Percentiles rank a stretch among this genome's conserved stretches.
Conservation (phyloP, 2,113 vertebrate species). For the Grantiella picta region DNA sequence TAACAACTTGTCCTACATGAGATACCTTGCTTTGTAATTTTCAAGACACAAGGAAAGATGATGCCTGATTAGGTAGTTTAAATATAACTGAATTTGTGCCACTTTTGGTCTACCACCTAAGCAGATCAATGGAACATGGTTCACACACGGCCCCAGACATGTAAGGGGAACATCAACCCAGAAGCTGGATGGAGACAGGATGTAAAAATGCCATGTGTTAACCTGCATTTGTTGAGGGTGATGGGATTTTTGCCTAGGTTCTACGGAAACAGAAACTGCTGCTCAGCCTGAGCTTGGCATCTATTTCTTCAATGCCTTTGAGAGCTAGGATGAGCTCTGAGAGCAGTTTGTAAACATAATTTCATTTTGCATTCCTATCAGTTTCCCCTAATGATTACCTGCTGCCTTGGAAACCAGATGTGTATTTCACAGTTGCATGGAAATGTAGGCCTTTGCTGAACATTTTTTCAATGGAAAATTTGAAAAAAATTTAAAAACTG, state of each 20-base stretch:
- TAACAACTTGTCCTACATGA: background rate
- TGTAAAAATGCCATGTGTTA: background rate
- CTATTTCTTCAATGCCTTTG: background rate
- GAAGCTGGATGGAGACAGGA: background rate
- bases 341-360: background rate
- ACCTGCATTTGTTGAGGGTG: background rate
- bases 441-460: background rate
- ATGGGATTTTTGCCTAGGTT: background rate
- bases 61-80: background rate
- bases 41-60: background rate
- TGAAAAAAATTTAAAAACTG: background rate
- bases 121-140: background rate
- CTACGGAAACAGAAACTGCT: background rate
- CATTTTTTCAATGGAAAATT: background rate
- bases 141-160: accelerated
- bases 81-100: background rate
- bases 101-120: background rate
- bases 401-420: background rate
- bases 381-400: background rate
- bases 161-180: accelerated
- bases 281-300: background rate
- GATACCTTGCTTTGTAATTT: background rate
- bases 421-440: background rate
- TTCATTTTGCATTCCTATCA: background rate
- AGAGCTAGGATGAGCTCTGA: background rate